Percentiles rank a stretch among this genome's conserved stretches.
phyloP scores from a whole-genome alignment of 2,797 vertebrate species.

The Enteromius treurensis region DNA sequence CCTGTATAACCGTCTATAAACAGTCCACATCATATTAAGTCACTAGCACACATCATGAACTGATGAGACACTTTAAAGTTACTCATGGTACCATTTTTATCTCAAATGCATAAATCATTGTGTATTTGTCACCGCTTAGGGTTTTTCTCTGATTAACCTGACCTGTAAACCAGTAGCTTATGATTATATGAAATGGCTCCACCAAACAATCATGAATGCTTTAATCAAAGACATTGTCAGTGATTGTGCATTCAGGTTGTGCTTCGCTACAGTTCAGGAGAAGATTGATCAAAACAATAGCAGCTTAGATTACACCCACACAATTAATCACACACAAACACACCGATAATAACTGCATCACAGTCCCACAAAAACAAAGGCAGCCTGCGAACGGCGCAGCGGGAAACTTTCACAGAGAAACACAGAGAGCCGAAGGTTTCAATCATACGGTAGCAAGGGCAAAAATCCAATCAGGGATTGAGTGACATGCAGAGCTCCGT shows the following conservation, averaged over 20 bases:
- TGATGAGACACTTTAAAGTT: neutral
- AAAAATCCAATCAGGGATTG: slow-evolving; percentile 6
- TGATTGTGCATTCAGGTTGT: slow-evolving; percentile 17
- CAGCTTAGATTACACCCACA: slow-evolving; percentile 36
- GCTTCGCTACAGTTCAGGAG: neutral
- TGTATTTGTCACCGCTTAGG: neutral
- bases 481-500: slow-evolving; percentile 16
- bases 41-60: neutral
- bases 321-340: slow-evolving; percentile 29
- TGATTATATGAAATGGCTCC: neutral
- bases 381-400: neutral
- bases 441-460: neutral
- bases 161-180: neutral
- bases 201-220: neutral
- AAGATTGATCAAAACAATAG: slow-evolving; percentile 32
- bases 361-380: neutral
- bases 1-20: too few relatives aligned
- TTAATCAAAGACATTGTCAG: slow-evolving; percentile 7
- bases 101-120: neutral
- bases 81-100: neutral
- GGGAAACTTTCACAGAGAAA: neutral
- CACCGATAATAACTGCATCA: slow-evolving; percentile 9
- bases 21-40: neutral
- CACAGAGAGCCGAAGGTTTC: neutral
- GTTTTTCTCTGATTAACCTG: neutral